Base-by-base conservation (phyloP, 2,888 invertebrate species). In the Leistus spinibarbis region DNA sequence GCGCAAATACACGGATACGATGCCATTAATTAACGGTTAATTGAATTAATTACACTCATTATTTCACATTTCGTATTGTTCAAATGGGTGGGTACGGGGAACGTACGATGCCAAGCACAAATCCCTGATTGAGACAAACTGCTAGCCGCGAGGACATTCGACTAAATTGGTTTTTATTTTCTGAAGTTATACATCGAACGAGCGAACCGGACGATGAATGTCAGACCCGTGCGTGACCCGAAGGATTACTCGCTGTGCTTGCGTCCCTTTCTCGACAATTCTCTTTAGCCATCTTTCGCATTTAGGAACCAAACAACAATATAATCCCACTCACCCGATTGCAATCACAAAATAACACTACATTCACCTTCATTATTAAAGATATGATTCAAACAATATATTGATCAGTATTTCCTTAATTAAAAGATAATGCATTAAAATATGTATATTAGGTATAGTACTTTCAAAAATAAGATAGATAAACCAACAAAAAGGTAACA, bases 41-140 rank as follows among this genome's bases (percentile, higher is more conserved):
- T 87, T 87, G 86, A 86, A 87, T 87, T 87, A 87, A 87, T 87
- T 86, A 84, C 86, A 81, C 84, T 86, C 86, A 86, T 87, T 87
- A 87, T 86, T 86, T 85, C 83, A 82, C 85, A 85, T 84, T 82
- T 81, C 81, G 82, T 82, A 84, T 83, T 84, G 84, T 83, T 83
- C 82, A 81, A 80, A 79, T 20, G 16, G 67, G 71, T 24, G 23
- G 71, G 19, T 22, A 27, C n/a, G n/a, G 79, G 81, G 81, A 83
- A 83, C 84, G 84, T 83, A 82, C 80, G 80, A 81, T 83, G 19
- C 54, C 53, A 19, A 60, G 16, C 19, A 63, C 60, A 75, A 75
- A 85, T 83, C 85, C 82, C 80, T 84, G 85, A 85, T 85, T 85
- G 86, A 85, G 84, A 85, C 85, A 85, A 85, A 86, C 85, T 84